Evolutionary conservation across 2,888 invertebrate species (phyloP).

Genomic region (Copidosoma aretas): DNA sequence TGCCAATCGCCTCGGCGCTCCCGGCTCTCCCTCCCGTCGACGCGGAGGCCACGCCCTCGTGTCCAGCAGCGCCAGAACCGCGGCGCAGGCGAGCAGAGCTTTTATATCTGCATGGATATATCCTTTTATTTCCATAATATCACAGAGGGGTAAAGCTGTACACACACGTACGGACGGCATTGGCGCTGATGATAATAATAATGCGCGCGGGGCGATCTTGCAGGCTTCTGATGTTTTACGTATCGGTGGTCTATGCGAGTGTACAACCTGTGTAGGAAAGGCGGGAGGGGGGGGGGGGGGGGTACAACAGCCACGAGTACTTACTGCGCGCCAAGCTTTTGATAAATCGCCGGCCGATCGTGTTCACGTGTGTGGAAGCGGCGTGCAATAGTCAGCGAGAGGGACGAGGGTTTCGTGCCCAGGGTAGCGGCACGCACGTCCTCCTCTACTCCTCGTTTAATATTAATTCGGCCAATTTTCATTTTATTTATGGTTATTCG

Average conservation of each 20-base stretch:
- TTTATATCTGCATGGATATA: too few species aligned
- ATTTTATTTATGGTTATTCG: constrained; percentile 28
- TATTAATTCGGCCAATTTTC: constrained; percentile 19
- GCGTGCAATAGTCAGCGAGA: background rate
- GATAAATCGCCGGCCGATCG: background rate
- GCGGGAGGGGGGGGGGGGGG: constrained; percentile 1
- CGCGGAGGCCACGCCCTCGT: constrained; percentile 2
- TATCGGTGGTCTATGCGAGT: background rate
- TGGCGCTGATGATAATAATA: constrained; percentile 6
- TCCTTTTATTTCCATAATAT: too few species aligned
- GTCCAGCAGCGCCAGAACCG: too few species aligned
- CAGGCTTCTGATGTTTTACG: constrained; percentile 6
- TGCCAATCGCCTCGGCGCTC: background rate
- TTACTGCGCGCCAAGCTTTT: background rate
- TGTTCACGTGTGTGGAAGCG: background rate
- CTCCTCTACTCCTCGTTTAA: constrained; percentile 16
- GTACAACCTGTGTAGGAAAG: too few species aligned
- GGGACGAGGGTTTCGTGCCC: background rate
- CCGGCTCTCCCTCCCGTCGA: background rate
- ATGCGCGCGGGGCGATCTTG: constrained; percentile 23
- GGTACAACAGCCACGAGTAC: too few species aligned
- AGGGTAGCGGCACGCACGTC: background rate
- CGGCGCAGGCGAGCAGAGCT: too few species aligned
- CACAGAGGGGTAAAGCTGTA: too few species aligned
- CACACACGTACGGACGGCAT: too few species aligned